These are phyloP conservation scores for Turritopsis rubra DNA, from an alignment of 30 jellyfish, hydroid and myxozoan genomes.

Conservation along the genomic window DNA sequence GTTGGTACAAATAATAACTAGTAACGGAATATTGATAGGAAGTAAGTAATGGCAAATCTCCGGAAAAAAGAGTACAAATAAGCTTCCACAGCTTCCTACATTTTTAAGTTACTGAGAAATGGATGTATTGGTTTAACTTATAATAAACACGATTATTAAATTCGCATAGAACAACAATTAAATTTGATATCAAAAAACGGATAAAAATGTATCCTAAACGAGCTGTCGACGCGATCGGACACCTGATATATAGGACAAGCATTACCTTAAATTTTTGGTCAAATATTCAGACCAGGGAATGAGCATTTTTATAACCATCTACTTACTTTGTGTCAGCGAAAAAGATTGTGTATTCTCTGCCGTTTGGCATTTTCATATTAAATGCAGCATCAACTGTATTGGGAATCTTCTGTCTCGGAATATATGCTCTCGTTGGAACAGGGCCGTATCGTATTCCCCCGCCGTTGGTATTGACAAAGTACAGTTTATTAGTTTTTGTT, in stretches of 20 bases:
- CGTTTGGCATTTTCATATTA: neutral
- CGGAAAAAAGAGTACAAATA: neutral
- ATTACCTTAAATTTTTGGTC: too few relatives aligned
- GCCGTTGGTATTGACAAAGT: conserved; percentile 55
- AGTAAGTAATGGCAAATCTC: neutral
- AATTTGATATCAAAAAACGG: too few relatives aligned
- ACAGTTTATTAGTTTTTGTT: conserved; percentile 3
- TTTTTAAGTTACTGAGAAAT: too few relatives aligned
- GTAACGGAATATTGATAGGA: neutral
- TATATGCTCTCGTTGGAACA: conserved; percentile 22
- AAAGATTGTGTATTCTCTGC: neutral
- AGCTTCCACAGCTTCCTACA: neutral
- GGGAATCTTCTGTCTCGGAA: conserved; percentile 12
- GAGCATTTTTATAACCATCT: neutral
- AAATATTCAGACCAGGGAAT: too few relatives aligned
- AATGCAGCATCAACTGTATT: neutral
- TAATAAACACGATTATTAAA: too few relatives aligned
- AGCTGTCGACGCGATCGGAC: too few relatives aligned
- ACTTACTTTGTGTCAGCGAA: neutral
- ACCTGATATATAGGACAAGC: too few relatives aligned
- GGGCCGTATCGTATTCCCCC: conserved; percentile 51
- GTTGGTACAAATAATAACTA: conserved; percentile 46
- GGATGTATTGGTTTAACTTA: too few relatives aligned
- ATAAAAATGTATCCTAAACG: too few relatives aligned
- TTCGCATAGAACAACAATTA: too few relatives aligned